These are phyloP conservation scores for Cryptus viduatorius DNA, from an alignment of 2,888 invertebrate genomes.

Conservation along the genomic window DNA sequence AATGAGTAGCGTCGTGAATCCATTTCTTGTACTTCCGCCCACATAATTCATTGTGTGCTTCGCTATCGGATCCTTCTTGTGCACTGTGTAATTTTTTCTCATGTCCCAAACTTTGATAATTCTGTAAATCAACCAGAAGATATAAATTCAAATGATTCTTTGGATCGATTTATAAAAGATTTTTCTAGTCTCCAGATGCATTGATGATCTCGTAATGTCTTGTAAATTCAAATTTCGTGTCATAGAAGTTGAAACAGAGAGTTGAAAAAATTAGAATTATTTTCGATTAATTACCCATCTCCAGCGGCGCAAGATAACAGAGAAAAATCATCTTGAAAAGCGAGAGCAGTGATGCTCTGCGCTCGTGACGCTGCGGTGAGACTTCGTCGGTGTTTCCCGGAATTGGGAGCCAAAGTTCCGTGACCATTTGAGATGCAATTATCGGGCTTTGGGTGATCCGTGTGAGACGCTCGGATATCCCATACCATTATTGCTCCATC, in stretches of 20 bases:
- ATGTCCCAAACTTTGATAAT: constrained; percentile 95
- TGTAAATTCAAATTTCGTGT: not conserved
- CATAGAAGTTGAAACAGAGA: too few relatives aligned
- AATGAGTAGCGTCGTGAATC: constrained; percentile 92
- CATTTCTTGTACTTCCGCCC: constrained; percentile 90
- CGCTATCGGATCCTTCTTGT: constrained; percentile 90
- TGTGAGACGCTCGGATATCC: constrained; percentile 89
- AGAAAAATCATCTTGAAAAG: constrained; percentile 92
- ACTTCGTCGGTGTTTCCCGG: constrained; percentile 84
- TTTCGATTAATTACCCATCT: constrained; percentile 88
- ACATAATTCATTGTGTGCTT: constrained; percentile 91
- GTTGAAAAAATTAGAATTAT: too few relatives aligned
- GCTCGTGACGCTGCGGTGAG: constrained; percentile 85
- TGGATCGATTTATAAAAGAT: not conserved
- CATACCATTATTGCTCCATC: constrained; percentile 95
- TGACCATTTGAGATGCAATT: constrained; percentile 91
- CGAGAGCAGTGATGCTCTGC: constrained; percentile 93
- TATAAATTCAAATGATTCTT: constrained; percentile 16
- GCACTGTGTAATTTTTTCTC: constrained; percentile 91
- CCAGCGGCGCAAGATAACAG: constrained; percentile 94
- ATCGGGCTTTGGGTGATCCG: constrained; percentile 88
- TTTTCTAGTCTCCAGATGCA: too few relatives aligned
- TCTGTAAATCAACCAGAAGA: constrained; percentile 73
- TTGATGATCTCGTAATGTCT: not conserved
- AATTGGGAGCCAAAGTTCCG: constrained; percentile 84